A percentile compares a stretch with the other conserved stretches of the same genome.
These are phyloP conservation scores for Toxotes chatareus DNA, from an alignment of 2,113 vertebrate genomes.

Conservation along the genomic window DNA sequence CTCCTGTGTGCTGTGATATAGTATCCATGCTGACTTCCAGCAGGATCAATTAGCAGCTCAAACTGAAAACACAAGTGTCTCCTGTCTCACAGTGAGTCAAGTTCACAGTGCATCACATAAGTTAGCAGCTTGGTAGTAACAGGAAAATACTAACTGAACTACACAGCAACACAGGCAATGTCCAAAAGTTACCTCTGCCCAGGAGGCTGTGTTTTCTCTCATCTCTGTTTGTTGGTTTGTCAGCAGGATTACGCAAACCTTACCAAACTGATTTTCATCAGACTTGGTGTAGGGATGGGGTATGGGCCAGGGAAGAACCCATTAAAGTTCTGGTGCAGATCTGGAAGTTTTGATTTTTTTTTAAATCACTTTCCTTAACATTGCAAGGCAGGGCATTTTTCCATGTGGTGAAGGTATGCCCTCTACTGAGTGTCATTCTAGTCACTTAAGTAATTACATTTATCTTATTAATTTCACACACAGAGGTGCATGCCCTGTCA, in stretches of 20 bases:
- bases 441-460: neutral
- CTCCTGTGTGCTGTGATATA: neutral
- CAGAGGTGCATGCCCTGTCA: neutral
- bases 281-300: no score
- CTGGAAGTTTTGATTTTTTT: no score
- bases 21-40: neutral
- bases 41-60: conserved; percentile 18
- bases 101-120: neutral
- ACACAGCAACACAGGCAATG: neutral
- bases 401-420: no score
- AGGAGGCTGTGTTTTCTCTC: no score
- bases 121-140: no score
- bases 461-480: neutral
- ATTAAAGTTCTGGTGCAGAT: no score
- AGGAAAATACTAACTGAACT: neutral
- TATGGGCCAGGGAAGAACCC: no score
- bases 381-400: no score
- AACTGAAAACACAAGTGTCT: neutral
- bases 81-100: neutral
- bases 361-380: no score
- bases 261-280: no score
- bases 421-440: neutral
- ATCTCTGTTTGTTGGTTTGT: no score
- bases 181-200: neutral
- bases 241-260: no score